Conservation (phyloP, 1,140 invertebrate species). For the Lepidurus arcticus region DNA sequence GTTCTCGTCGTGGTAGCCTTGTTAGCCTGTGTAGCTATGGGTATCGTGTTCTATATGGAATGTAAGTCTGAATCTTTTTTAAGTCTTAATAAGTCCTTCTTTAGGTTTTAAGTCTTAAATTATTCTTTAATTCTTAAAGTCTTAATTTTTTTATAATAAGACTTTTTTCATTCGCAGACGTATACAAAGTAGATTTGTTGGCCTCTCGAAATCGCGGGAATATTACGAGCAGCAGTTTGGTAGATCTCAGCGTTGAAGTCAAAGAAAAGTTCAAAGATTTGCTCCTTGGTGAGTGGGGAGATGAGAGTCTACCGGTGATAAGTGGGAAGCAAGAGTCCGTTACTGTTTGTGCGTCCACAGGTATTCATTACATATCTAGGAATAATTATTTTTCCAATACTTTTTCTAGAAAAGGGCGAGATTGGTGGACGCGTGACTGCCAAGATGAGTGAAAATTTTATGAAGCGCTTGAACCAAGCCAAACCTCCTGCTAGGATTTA, state of each 20-base stretch:
- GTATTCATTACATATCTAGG: background rate
- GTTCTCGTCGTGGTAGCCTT: constrained; percentile 23
- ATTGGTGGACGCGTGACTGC: background rate
- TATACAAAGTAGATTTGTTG: background rate
- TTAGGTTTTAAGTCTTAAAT: no score
- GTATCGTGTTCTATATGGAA: constrained; percentile 26
- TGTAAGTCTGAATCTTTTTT: background rate
- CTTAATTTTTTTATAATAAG: background rate
- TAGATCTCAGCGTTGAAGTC: background rate
- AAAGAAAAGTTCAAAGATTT: background rate
- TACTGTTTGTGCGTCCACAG: background rate
- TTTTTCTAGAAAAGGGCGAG: background rate
- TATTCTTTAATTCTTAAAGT: background rate
- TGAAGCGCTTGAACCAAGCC: background rate
- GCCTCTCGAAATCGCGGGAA: background rate
- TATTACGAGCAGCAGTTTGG: background rate
- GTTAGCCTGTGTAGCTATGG: background rate
- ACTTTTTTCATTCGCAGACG: background rate
- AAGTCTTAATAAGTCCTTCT: no score
- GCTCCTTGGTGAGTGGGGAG: background rate
- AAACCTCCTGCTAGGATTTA: background rate
- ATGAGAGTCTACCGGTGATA: background rate
- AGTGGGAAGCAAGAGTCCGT: background rate
- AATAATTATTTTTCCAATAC: background rate
- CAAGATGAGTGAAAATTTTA: background rate